Evolutionary conservation across 2,113 vertebrate genomes (phyloP).

Genomic region (Paratilapia polleni): DNA sequence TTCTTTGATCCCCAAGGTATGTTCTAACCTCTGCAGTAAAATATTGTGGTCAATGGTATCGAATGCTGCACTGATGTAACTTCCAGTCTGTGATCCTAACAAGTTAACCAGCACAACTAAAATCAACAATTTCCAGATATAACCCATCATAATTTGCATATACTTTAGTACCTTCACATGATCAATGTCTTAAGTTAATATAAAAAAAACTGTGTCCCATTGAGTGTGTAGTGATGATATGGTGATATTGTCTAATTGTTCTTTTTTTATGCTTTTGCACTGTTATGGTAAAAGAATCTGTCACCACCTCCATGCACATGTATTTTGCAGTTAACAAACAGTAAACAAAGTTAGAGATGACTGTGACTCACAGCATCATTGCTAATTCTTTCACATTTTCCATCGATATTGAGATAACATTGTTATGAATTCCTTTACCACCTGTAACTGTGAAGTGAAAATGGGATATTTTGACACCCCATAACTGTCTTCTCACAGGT

Average conservation of each 20-base stretch:
- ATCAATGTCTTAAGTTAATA: not conserved
- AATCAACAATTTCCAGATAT: not conserved
- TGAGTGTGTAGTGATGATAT: too few species aligned
- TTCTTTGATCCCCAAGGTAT: too few species aligned
- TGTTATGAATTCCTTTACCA: not conserved
- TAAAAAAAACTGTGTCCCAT: not conserved
- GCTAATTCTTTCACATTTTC: too few species aligned
- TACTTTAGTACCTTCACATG: not conserved
- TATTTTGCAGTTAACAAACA: too few species aligned
- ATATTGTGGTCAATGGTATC: too few species aligned
- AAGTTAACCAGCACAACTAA: not conserved
- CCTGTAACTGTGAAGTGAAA: not conserved
- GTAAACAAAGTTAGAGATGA: not conserved
- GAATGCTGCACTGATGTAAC: too few species aligned
- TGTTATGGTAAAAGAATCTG: too few species aligned
- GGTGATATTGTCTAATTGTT: too few species aligned
- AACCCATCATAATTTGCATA: rapidly evolving
- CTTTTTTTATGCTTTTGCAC: too few species aligned
- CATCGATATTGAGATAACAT: not conserved
- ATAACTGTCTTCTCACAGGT: constrained; percentile 70
- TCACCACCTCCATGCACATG: too few species aligned
- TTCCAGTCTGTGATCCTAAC: not conserved
- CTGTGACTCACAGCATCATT: not conserved
- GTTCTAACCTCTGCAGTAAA: too few species aligned
- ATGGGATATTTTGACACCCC: not conserved